Conservation (phyloP, 2,113 vertebrate species). For the Prinia subflava region DNA sequence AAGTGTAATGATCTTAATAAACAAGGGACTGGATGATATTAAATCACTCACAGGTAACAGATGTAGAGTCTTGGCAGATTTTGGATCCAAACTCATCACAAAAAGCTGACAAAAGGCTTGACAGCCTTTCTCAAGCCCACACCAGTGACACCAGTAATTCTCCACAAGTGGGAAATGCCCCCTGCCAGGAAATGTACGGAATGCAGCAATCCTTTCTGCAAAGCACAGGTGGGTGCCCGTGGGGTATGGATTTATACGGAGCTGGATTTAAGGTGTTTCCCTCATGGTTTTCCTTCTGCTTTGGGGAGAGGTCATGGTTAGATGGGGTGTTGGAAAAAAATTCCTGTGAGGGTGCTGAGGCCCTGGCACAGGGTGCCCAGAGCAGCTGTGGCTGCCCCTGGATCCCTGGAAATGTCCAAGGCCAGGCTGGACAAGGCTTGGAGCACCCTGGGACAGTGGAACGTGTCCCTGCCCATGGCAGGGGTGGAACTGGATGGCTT, state of each 20-base stretch:
- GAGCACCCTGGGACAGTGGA: fast-evolving
- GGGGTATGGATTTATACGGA: neutral
- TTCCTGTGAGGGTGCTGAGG: fast-evolving
- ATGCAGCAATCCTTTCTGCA: neutral
- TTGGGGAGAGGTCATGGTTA: neutral
- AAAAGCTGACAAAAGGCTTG: neutral
- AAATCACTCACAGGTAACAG: neutral
- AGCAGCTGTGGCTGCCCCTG: neutral
- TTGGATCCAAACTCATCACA: neutral
- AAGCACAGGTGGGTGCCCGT: neutral
- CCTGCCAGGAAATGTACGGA: fast-evolving
- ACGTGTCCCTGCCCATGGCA: neutral
- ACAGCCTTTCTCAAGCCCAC: neutral
- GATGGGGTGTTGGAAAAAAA: neutral
- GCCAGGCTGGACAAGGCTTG: fast-evolving
- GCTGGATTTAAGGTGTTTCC: neutral
- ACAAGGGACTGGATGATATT: neutral
- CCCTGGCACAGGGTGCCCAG: neutral
- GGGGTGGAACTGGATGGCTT: fast-evolving
- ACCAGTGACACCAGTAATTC: neutral
- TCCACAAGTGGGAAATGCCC: neutral
- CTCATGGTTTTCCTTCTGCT: neutral
- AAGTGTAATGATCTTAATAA: neutral
- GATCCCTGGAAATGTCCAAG: neutral
- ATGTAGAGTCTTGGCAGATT: neutral